Conservation (phyloP, 2,888 invertebrate species). For the Hirtodrosophila alboralis region DNA sequence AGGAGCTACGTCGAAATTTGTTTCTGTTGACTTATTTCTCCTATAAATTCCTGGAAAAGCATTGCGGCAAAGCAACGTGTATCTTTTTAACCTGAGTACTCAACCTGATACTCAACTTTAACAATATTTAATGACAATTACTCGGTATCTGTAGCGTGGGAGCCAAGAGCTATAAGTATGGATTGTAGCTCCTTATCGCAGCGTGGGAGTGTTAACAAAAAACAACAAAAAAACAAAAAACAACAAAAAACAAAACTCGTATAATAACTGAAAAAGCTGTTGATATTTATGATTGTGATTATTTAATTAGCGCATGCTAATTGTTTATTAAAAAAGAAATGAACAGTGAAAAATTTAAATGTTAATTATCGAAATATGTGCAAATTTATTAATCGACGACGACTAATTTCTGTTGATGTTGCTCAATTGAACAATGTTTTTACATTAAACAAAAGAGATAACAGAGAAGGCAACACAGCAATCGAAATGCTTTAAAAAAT, state of each 20-base stretch:
- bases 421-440: constrained; percentile 76
- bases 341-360: constrained; percentile 15
- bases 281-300: constrained; percentile 62
- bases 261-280: constrained; percentile 19
- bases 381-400: constrained; percentile 72
- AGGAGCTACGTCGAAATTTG: constrained; percentile 38
- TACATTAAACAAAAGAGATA: constrained; percentile 78
- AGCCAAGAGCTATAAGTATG: constrained; percentile 32
- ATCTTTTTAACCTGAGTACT: constrained; percentile 66
- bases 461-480: constrained; percentile 16
- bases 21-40: constrained; percentile 67
- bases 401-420: constrained; percentile 71
- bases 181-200: constrained; percentile 38
- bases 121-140: constrained; percentile 73
- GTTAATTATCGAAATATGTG: constrained; percentile 50
- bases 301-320: constrained; percentile 76
- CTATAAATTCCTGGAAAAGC: constrained; percentile 76
- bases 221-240: too few species aligned
- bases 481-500: constrained; percentile 27
- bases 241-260: too few species aligned
- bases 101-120: too few species aligned
- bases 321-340: constrained; percentile 32
- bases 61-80: constrained; percentile 65
- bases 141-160: constrained; percentile 71
- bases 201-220: constrained; percentile 48